These are phyloP conservation scores for Sipha flava DNA, from an alignment of 1,140 invertebrate genomes.

Conservation along the genomic window DNA sequence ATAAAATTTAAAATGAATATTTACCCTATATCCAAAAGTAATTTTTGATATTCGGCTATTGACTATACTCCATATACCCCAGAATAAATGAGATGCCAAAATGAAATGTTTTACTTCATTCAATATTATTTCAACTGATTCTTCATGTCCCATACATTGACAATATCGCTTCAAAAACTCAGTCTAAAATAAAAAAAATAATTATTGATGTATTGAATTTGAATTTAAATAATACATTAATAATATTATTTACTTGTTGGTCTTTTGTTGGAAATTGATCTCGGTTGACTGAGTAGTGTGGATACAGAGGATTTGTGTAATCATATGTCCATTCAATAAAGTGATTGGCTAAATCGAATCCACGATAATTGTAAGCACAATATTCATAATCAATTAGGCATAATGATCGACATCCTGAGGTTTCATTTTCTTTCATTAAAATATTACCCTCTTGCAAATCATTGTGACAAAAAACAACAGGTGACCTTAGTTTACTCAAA, in stretches of 20 bases:
- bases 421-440: constrained; percentile 38
- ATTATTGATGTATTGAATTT: not conserved
- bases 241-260: constrained; percentile 63
- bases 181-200: not conserved
- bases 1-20: constrained; percentile 36
- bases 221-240: not conserved
- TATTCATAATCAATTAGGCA: constrained; percentile 90
- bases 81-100: constrained; percentile 84
- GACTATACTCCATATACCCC: constrained; percentile 83
- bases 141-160: constrained; percentile 25
- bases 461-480: constrained; percentile 94
- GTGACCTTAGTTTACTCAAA: constrained; percentile 51
- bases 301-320: constrained; percentile 68
- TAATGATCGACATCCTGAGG: constrained; percentile 41
- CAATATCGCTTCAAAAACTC: constrained; percentile 39
- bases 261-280: constrained; percentile 61
- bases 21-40: constrained; percentile 90
- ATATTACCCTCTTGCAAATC: constrained; percentile 89
- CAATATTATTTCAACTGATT: constrained; percentile 46
- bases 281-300: constrained; percentile 64
- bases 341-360: constrained; percentile 93
- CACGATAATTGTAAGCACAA: constrained; percentile 86
- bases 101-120: constrained; percentile 73
- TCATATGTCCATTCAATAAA: constrained; percentile 92
- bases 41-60: constrained; percentile 81